Evolutionary conservation across 2,888 invertebrate genomes (phyloP).

Genomic region (Apotomis betuletana): DNA sequence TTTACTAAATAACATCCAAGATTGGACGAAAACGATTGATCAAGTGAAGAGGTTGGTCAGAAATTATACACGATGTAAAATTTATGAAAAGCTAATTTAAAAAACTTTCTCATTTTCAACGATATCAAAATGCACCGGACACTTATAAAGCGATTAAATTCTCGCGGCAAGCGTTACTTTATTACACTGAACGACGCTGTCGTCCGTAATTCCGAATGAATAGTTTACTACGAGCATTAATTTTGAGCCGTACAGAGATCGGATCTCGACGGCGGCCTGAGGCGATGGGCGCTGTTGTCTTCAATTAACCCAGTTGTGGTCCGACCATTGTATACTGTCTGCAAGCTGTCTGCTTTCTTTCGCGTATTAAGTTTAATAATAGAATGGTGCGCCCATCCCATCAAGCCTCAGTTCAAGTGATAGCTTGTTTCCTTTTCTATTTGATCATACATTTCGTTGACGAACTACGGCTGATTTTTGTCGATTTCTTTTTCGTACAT

Average conservation of each 20-base stretch:
- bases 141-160: constrained; percentile 46
- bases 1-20: constrained; percentile 11
- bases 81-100: constrained; percentile 14
- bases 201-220: constrained; percentile 53
- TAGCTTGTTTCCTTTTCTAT: background rate
- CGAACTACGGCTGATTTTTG: background rate
- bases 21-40: constrained; percentile 1
- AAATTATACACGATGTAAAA: constrained; percentile 13
- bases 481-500: background rate
- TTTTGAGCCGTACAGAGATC: constrained; percentile 65
- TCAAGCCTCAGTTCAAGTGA: background rate
- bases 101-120: constrained; percentile 35
- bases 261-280: constrained; percentile 63
- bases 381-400: background rate
- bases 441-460: background rate
- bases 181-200: constrained; percentile 46
- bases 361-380: constrained; percentile 50
- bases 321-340: constrained; percentile 76
- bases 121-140: constrained; percentile 24
- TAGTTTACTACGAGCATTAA: constrained; percentile 65
- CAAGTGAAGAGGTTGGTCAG: constrained; percentile 15
- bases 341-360: constrained; percentile 80
- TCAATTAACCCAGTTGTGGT: constrained; percentile 80
- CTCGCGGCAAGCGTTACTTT: constrained; percentile 47
- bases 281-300: constrained; percentile 70